Evolutionary conservation across 64 coral and sea anemone species (phyloP).

Genomic region (Montipora cactus): DNA sequence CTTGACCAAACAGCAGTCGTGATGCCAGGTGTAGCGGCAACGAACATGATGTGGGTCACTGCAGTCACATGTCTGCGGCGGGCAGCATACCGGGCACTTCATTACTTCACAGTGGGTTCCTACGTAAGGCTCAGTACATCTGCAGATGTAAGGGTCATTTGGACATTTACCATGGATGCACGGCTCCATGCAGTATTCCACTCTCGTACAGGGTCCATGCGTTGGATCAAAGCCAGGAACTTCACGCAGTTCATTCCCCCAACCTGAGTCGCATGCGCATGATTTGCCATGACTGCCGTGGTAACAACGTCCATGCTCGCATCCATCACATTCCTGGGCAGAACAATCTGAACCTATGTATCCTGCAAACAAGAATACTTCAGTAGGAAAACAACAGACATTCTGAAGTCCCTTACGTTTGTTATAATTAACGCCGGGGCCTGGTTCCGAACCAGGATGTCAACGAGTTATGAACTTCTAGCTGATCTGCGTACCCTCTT

Average conservation of each 20-base stretch:
- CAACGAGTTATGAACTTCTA: too few relatives aligned
- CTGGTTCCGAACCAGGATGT: too few relatives aligned
- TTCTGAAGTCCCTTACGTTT: background rate
- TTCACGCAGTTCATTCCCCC: constrained; percentile 10
- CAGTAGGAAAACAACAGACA: too few relatives aligned
- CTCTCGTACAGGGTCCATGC: constrained; percentile 76
- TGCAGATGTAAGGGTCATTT: constrained; percentile 21
- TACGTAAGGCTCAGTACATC: constrained; percentile 54
- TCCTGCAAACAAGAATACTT: background rate
- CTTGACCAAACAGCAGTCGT: constrained; percentile 87
- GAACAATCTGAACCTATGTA: constrained; percentile 81
- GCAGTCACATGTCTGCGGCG: constrained; percentile 90
- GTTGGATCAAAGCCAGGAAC: constrained; percentile 41
- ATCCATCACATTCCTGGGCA: constrained; percentile 82
- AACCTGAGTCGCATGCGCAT: constrained; percentile 75
- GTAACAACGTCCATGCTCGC: constrained; percentile 75
- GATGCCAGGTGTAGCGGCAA: constrained; percentile 74
- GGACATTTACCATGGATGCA: constrained; percentile 70
- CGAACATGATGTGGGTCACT: constrained; percentile 13
- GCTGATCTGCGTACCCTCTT: too few relatives aligned
- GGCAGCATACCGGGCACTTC: constrained; percentile 85
- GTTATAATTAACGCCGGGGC: too few relatives aligned
- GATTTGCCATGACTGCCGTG: constrained; percentile 10
- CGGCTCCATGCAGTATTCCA: constrained; percentile 72
- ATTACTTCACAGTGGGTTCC: constrained; percentile 83